These are phyloP conservation scores for Lampris megalopsis DNA, from an alignment of 2,113 vertebrate genomes.

Conservation along the genomic window DNA sequence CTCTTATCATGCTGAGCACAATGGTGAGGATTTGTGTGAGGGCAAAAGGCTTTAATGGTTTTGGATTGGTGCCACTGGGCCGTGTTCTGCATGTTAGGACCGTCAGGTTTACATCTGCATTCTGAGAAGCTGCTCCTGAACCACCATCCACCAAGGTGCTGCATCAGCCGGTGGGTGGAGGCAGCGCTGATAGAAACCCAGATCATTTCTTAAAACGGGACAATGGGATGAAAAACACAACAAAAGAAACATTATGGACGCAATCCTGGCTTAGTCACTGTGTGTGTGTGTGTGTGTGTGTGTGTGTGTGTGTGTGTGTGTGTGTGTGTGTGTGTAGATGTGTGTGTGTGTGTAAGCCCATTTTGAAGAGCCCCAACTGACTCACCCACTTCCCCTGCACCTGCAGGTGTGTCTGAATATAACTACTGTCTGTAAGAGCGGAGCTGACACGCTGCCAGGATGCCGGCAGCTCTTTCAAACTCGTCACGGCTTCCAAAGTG, in stretches of 20 bases:
- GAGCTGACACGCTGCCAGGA: constrained; percentile 13
- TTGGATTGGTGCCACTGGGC: constrained; percentile 27
- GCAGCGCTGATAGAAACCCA: too few relatives aligned
- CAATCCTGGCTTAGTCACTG: too few relatives aligned
- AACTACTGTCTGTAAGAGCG: constrained; percentile 19
- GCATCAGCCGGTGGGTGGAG: neutral
- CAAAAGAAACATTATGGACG: too few relatives aligned
- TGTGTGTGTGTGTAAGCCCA: constrained; percentile 38
- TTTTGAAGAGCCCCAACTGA: constrained; percentile 62
- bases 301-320: too few relatives aligned
- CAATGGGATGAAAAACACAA: too few relatives aligned
- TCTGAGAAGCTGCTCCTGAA: constrained; percentile 5
- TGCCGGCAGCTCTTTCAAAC: constrained; percentile 26
- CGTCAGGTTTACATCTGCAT: constrained; percentile 6
- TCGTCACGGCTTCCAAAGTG: constrained; percentile 23
- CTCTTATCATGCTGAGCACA: constrained; percentile 66
- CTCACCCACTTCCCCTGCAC: constrained; percentile 42
- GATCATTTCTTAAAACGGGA: too few relatives aligned
- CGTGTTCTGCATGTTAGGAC: constrained; percentile 5
- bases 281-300: too few relatives aligned
- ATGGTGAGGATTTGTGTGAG: constrained; percentile 44
- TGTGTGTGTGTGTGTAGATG: too few relatives aligned
- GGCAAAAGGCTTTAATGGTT: constrained; percentile 48
- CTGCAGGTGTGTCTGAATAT: constrained; percentile 27
- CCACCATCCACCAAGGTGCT: neutral